Base-by-base conservation (phyloP, 1,140 invertebrate species). In the Lineus longissimus region DNA sequence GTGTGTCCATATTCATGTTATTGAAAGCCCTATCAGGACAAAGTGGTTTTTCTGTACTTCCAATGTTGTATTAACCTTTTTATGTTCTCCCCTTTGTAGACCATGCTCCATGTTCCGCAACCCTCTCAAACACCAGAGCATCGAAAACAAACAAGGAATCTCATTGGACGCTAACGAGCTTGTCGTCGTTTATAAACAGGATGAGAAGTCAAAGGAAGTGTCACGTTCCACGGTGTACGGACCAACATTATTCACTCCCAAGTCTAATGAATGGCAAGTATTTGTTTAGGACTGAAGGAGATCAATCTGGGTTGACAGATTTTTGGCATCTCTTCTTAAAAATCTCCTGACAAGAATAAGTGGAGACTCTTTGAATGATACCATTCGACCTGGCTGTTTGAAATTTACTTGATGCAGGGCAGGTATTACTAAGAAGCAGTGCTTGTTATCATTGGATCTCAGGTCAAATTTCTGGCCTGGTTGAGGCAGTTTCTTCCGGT, bases 81-180 rank as follows among this genome's bases (percentile, higher is more conserved):
- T 33, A 11, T 27, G 70, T 73, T 40, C 63, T n/a, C n/a, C n/a
- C n/a, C n/a, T n/a, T n/a, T n/a, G n/a, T n/a, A 78, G 76, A 30
- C 77, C 77, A 41, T 74, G 73, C 66, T 67, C 68, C 0, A 69
- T 71, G 61, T 76, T 69, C 47, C 47, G 61, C 25, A 76, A 77
- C 62, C 72, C 74, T 7, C 61, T 76, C 1, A 61, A 65, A 13
- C 72, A 76, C 55, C 51, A 56, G 17, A 61, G 55, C 30, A 70
- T 77, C 2, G 27, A 57, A 15, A 67, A 68, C 11, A 30, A 63
- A 4, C 36, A 69, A 1, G 70, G 72, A 62, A 70, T 73, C 19
- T 72, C 77, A 25, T 55, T 80, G 54, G 76, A 77, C 71, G 77
- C 76, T 17, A 78, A 78, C 65, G 77, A 80, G 61, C 75, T 72